phyloP scores from a whole-genome alignment of 2,888 invertebrate species.

The Hypomecis punctinalis region DNA sequence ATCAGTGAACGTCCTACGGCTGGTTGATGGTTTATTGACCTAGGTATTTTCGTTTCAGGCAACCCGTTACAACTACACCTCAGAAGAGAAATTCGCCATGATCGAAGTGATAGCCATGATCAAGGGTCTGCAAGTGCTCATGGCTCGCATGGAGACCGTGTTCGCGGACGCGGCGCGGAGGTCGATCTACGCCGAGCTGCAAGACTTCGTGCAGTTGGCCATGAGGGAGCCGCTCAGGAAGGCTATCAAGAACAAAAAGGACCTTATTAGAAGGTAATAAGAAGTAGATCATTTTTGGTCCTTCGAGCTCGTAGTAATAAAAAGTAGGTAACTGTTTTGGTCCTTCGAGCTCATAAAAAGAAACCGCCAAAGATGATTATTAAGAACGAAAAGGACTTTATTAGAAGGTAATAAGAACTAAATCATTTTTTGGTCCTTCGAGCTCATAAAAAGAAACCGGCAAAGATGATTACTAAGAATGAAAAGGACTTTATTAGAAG shows the following conservation, averaged over 20 bases:
- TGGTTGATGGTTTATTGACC: too few species aligned
- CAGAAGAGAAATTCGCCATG: slow-evolving; percentile 98
- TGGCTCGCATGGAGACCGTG: slow-evolving; percentile 98
- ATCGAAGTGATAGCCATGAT: slow-evolving; percentile 99
- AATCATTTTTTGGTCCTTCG: too few species aligned
- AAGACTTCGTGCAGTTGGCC: slow-evolving; percentile 96
- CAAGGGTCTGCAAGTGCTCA: slow-evolving; percentile 97
- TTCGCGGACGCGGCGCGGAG: slow-evolving; percentile 83
- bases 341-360: too few species aligned
- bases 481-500: slow-evolving; percentile 97
- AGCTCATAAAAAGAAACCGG: too few species aligned
- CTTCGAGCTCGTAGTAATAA: too few species aligned
- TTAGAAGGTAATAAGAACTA: slow-evolving; percentile 87
- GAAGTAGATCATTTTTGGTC: background rate
- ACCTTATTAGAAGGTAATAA: slow-evolving; percentile 92
- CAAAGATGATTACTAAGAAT: too few species aligned
- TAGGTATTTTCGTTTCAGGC: slow-evolving; percentile 83
- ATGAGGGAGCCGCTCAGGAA: slow-evolving; percentile 97
- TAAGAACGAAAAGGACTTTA: slow-evolving; percentile 98
- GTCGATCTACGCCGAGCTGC: slow-evolving; percentile 97
- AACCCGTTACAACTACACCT: slow-evolving; percentile 98
- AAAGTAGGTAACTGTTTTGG: too few species aligned
- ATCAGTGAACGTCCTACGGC: too few species aligned
- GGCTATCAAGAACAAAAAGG: slow-evolving; percentile 98
- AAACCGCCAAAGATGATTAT: slow-evolving; percentile 98